Percentiles rank a stretch among this genome's conserved stretches.
Conservation (phyloP, 2,888 invertebrate genomes). For the Mylabris sibirica region DNA sequence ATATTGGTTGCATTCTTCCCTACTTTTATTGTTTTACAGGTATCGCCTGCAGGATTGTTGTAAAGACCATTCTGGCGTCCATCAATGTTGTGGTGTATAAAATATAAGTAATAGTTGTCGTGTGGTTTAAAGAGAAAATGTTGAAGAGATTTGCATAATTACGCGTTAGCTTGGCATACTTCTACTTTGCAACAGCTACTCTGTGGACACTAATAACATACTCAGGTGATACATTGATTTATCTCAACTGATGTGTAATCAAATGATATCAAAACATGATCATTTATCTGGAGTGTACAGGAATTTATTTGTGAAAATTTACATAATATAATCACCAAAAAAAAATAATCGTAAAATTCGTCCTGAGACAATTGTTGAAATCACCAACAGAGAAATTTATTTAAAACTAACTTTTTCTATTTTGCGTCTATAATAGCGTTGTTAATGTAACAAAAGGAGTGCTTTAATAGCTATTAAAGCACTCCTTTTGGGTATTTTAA, state of each 20-base stretch:
- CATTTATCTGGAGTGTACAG: conserved; percentile 15
- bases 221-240: conserved; percentile 48
- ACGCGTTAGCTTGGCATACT: conserved; percentile 48
- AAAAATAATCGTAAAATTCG: not conserved
- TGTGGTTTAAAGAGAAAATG: conserved; percentile 42
- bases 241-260: conserved; percentile 35
- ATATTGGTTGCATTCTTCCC: not conserved
- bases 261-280: conserved; percentile 25
- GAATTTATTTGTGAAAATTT: conserved; percentile 10
- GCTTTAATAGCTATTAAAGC: no score
- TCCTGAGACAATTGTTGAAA: not conserved
- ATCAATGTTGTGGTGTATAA: conserved; percentile 16
- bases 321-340: not conserved
- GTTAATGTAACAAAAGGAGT: no score
- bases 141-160: conserved; percentile 49
- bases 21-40: not conserved
- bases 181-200: conserved; percentile 43
- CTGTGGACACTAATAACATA: conserved; percentile 47
- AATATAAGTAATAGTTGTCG: conserved; percentile 31
- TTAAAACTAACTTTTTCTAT: not conserved
- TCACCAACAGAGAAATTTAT: no score
- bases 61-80: not conserved
- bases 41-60: not conserved
- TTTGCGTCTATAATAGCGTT: no score
- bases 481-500: no score